Conservation (phyloP, 2,797 vertebrate genomes). For the Anniella stebbinsi region DNA sequence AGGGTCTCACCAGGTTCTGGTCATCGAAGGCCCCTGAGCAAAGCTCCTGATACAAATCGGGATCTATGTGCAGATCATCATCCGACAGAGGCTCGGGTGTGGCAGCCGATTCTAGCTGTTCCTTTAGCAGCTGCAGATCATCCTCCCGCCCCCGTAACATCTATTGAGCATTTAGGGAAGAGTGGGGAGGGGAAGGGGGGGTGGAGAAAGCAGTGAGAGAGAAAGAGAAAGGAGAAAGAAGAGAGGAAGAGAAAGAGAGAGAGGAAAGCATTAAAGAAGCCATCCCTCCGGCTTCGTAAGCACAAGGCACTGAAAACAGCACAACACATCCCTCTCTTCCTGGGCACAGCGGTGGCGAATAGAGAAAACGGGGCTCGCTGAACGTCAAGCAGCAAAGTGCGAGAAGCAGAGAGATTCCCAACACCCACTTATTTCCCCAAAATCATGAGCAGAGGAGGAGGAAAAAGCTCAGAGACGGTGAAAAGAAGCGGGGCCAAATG, state of each 20-base stretch:
- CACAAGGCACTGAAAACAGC: conserved; percentile 14
- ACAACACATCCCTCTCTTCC: conserved; percentile 2
- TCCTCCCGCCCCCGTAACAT: conserved; percentile 94
- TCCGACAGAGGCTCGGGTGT: conserved; percentile 88
- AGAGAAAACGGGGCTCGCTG: conserved; percentile 7
- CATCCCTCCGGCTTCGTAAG: conserved; percentile 22
- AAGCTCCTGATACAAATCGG: conserved; percentile 90
- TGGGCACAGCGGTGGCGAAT: background rate
- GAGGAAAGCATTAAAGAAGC: conserved; percentile 48
- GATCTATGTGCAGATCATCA: conserved; percentile 88
- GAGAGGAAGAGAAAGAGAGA: conserved; percentile 5
- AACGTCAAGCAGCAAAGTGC: conserved; percentile 23
- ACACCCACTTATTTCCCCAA: conserved; percentile 7
- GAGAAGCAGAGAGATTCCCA: conserved; percentile 18
- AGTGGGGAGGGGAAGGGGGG: conserved; percentile 43
- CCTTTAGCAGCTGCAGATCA: conserved; percentile 83
- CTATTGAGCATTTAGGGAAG: conserved; percentile 80
- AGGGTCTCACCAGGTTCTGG: conserved; percentile 76
- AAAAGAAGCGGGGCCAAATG: background rate
- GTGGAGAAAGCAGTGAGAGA: conserved; percentile 31
- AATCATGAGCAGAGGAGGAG: background rate
- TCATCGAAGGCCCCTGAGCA: conserved; percentile 86
- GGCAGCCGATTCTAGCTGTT: conserved; percentile 85
- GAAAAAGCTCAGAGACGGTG: background rate
- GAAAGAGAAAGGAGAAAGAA: background rate